Conservation (phyloP, 2,888 invertebrate genomes). For the Ophion costatus region DNA sequence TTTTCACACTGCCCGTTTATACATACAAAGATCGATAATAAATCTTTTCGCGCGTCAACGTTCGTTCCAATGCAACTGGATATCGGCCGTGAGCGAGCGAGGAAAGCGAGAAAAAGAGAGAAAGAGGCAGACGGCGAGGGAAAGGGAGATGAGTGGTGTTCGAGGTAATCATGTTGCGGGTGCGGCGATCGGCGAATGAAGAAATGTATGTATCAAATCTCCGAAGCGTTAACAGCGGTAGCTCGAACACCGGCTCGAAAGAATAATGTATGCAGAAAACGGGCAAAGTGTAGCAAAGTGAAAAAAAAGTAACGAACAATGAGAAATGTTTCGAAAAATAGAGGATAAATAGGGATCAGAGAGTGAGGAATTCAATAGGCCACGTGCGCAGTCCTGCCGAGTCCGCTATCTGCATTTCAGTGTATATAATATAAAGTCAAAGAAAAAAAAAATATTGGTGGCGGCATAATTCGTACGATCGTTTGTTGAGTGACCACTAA, state of each 20-base stretch:
- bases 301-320: background rate
- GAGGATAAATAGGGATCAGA: background rate
- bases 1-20: constrained; percentile 38
- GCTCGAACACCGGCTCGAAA: constrained; percentile 47
- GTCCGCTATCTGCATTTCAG: background rate
- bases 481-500: too few species aligned
- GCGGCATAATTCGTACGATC: too few species aligned
- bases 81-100: background rate
- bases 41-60: constrained; percentile 62
- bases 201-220: constrained; percentile 9
- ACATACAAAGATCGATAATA: constrained; percentile 52
- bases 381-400: constrained; percentile 4
- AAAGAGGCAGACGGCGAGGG: constrained; percentile 5
- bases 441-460: too few species aligned
- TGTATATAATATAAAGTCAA: too few species aligned
- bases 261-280: constrained; percentile 14
- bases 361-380: constrained; percentile 54
- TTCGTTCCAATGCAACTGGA: constrained; percentile 22
- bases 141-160: constrained; percentile 35
- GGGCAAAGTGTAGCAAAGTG: background rate
- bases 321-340: background rate
- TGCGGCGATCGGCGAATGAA: constrained; percentile 21
- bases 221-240: constrained; percentile 44
- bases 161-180: constrained; percentile 59
- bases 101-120: constrained; percentile 3